phyloP scores from a whole-genome alignment of 92 coral and sea anemone genomes.

The Epizoanthus ramosus region DNA sequence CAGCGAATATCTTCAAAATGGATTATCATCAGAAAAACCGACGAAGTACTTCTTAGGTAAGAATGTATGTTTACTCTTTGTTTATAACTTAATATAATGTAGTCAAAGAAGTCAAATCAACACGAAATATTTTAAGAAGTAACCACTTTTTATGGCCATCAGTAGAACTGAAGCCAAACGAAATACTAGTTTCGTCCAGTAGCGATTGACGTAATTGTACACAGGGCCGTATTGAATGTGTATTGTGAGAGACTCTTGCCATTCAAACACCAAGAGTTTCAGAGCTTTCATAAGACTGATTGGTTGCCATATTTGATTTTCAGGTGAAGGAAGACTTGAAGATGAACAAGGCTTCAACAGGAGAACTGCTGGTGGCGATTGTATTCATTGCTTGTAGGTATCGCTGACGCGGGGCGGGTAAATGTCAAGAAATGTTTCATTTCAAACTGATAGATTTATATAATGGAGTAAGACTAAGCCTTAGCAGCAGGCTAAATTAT shows the following conservation, averaged over 20 bases:
- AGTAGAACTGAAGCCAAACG: background rate
- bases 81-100: background rate
- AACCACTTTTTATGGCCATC: no score
- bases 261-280: background rate
- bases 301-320: background rate
- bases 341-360: background rate
- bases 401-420: background rate
- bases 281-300: background rate
- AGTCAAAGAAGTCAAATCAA: background rate
- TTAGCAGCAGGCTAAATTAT: no score
- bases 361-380: conserved; percentile 6
- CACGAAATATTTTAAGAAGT: background rate
- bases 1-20: background rate
- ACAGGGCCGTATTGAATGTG: background rate
- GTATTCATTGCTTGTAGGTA: conserved; percentile 21
- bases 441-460: background rate
- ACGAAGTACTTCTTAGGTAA: background rate
- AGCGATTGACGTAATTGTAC: background rate
- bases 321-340: background rate
- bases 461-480: no score
- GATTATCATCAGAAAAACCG: background rate
- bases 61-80: background rate
- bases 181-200: background rate
- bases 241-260: background rate
- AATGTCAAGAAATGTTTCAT: background rate